Conservation (phyloP, 1,140 invertebrate genomes). For the Phenacoccus solenopsis region DNA sequence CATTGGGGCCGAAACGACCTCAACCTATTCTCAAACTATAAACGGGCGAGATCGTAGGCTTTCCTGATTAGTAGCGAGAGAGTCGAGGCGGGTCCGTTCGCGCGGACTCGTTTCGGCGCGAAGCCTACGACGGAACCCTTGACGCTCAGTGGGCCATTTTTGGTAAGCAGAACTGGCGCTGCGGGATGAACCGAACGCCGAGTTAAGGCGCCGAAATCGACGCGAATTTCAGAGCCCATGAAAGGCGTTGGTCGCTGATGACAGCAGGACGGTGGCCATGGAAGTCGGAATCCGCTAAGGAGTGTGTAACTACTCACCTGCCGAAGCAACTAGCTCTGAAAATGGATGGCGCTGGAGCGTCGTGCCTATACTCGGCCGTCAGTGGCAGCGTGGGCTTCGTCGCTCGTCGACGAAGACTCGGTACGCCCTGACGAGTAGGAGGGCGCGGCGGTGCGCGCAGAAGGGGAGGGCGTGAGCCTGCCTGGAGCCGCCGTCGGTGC, state of each 20-base stretch:
- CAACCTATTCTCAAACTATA: conserved; percentile 83
- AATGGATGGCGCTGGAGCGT: conserved; percentile 41
- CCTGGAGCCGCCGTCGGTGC: conserved; percentile 64
- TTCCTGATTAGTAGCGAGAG: conserved; percentile 45
- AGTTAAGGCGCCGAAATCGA: conserved; percentile 54
- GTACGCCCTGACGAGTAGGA: conserved; percentile 53
- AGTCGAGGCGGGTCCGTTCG: conserved; percentile 52
- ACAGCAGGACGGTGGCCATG: conserved; percentile 83
- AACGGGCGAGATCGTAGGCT: conserved; percentile 64
- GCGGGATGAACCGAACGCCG: conserved; percentile 47
- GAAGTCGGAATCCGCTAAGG: conserved; percentile 80
- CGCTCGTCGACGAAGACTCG: conserved; percentile 27
- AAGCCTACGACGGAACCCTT: conserved; percentile 34
- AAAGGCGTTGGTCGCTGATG: conserved; percentile 73
- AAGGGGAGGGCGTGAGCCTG: conserved; percentile 60
- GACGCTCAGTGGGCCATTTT: conserved; percentile 76
- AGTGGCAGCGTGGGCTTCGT: conserved; percentile 29
- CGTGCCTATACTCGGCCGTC: conserved; percentile 53
- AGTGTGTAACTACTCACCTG: conserved; percentile 54
- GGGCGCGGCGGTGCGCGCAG: conserved; percentile 55
- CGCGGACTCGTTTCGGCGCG: neutral
- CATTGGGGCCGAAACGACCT: conserved; percentile 60
- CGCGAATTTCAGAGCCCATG: conserved; percentile 58
- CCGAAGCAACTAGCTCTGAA: conserved; percentile 49
- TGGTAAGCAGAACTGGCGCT: conserved; percentile 86